Conservation (phyloP, 2,888 invertebrate genomes). For the Globia sparganii region DNA sequence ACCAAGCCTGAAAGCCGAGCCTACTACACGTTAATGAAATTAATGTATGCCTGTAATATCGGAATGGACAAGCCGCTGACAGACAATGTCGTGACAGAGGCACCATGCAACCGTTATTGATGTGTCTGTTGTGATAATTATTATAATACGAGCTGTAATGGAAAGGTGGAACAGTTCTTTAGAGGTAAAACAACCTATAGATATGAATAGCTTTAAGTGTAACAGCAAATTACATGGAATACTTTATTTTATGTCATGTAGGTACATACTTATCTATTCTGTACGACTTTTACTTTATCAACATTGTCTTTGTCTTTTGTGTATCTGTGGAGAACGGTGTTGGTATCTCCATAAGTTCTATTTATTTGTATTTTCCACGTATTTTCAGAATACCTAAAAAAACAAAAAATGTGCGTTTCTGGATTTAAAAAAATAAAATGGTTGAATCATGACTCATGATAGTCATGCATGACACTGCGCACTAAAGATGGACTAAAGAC, state of each 20-base stretch:
- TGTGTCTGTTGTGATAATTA: constrained; percentile 36
- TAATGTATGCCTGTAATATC: constrained; percentile 59
- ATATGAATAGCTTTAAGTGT: neutral
- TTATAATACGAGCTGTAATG: constrained; percentile 34
- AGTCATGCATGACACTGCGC: too few species aligned
- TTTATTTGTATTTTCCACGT: too few species aligned
- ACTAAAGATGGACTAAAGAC: neutral
- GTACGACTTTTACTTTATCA: too few species aligned
- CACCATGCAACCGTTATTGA: constrained; percentile 51
- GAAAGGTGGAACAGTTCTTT: constrained; percentile 11
- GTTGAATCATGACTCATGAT: neutral
- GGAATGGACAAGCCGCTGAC: constrained; percentile 56
- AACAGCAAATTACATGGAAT: neutral
- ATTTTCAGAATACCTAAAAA: too few species aligned
- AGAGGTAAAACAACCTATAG: neutral
- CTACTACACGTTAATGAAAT: constrained; percentile 80
- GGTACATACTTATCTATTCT: too few species aligned
- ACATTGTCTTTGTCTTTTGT: neutral
- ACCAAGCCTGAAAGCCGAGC: constrained; percentile 82
- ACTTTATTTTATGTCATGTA: too few species aligned
- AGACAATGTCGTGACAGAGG: constrained; percentile 60
- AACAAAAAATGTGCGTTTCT: too few species aligned
- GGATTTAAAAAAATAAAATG: too few species aligned
- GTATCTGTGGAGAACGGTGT: too few species aligned
- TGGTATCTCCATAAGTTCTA: too few species aligned